Evolutionary conservation across 2,888 invertebrate species (phyloP).

Genomic region (Tetanocera ferruginea): DNA sequence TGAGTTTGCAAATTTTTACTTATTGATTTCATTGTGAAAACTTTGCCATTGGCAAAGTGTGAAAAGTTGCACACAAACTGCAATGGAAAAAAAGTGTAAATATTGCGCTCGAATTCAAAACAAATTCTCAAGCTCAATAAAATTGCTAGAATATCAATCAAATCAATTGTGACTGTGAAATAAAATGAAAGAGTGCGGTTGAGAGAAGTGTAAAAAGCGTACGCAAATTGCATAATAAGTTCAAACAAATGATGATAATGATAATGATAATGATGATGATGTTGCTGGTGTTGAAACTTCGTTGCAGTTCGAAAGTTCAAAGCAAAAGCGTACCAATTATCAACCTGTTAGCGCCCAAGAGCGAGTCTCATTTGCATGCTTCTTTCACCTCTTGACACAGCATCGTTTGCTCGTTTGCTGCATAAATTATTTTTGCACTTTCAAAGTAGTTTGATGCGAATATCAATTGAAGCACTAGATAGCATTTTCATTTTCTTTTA

Average conservation of each 20-base stretch:
- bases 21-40: neutral
- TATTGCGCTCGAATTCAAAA: neutral
- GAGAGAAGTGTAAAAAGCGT: neutral
- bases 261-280: too few species aligned
- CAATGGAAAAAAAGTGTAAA: neutral
- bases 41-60: neutral
- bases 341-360: too few species aligned
- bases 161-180: conserved; percentile 5
- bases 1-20: neutral
- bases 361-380: too few species aligned
- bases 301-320: too few species aligned
- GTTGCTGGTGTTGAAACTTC: neutral
- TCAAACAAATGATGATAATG: conserved; percentile 4
- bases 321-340: too few species aligned
- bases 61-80: neutral
- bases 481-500: neutral
- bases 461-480: neutral
- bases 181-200: too few species aligned
- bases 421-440: conserved; percentile 7
- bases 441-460: neutral
- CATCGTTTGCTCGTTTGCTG: neutral
- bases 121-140: conserved; percentile 5
- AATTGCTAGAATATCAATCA: neutral
- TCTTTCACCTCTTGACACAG: neutral
- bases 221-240: conserved; percentile 24